Percentiles rank a stretch among this genome's conserved stretches.
phyloP scores from a whole-genome alignment of 2,797 vertebrate genomes.

The Argya squamiceps region DNA sequence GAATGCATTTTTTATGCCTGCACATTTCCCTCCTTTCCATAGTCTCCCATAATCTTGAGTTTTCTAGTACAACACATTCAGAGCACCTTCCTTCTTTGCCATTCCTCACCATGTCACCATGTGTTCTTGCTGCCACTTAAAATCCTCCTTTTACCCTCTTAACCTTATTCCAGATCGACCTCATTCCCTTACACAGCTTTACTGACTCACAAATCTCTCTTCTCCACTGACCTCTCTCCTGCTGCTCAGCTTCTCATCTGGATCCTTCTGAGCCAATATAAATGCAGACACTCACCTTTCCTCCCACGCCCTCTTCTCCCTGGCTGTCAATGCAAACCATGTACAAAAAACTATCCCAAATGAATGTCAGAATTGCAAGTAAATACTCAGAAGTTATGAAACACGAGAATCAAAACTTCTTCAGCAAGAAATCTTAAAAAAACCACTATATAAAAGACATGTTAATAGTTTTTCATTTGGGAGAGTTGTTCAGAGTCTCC shows the following conservation, averaged over 20 bases:
- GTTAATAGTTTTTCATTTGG: neutral
- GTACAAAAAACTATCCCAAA: neutral
- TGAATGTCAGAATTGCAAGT: neutral
- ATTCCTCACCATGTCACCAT: neutral
- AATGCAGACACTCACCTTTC: neutral
- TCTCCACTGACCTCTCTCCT: conserved; percentile 50
- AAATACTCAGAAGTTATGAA: conserved; percentile 9
- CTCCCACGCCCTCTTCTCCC: conserved; percentile 29
- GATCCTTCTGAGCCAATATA: neutral
- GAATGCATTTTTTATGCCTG: neutral
- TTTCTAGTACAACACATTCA: neutral
- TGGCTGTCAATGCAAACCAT: neutral
- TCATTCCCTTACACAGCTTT: conserved; percentile 31
- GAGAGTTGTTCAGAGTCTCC: neutral
- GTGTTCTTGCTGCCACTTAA: neutral
- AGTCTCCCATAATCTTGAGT: neutral
- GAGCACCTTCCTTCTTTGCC: neutral
- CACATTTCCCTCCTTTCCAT: neutral
- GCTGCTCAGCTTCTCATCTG: conserved; percentile 1
- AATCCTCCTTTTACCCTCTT: conserved; percentile 45
- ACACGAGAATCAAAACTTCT: neutral
- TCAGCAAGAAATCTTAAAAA: neutral
- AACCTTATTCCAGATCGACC: conserved; percentile 51
- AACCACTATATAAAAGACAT: neutral
- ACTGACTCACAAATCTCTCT: conserved; percentile 45